Evolutionary conservation across 2,888 invertebrate genomes (phyloP).

Genomic region (Campoplex capitator): DNA sequence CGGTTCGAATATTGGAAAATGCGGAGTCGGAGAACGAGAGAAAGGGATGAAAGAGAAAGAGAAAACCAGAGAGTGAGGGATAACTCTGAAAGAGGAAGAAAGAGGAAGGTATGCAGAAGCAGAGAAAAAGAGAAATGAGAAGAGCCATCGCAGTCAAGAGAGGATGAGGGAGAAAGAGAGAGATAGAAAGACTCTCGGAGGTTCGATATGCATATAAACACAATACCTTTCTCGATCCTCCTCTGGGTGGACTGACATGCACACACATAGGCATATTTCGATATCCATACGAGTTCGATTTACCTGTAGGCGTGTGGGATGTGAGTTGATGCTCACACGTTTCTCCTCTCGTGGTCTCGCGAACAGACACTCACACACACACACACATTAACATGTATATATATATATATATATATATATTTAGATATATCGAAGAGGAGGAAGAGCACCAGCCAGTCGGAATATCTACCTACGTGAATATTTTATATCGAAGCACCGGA

Average conservation of each 20-base stretch:
- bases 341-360: constrained; percentile 50
- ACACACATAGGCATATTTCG: constrained; percentile 46
- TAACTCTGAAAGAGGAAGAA: constrained; percentile 27
- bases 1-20: constrained; percentile 84
- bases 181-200: constrained; percentile 66
- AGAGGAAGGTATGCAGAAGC: constrained; percentile 71
- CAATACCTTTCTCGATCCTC: constrained; percentile 80
- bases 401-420: constrained; percentile 5
- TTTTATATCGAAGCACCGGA: constrained; percentile 69
- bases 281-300: constrained; percentile 58
- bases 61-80: constrained; percentile 16
- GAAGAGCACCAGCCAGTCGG: constrained; percentile 65
- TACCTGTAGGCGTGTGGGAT: constrained; percentile 38
- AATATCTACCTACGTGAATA: constrained; percentile 71
- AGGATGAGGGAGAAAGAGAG: constrained; percentile 22
- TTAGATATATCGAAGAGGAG: constrained; percentile 31
- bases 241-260: constrained; percentile 64
- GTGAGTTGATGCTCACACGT: constrained; percentile 53
- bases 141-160: constrained; percentile 13
- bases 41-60: constrained; percentile 52
- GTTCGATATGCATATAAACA: constrained; percentile 84
- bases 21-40: constrained; percentile 80
- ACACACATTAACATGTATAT: not conserved
- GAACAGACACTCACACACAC: constrained; percentile 12
- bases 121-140: constrained; percentile 66